phyloP scores from a whole-genome alignment of 53 echinoderm and acorn worm genomes.

The Echinarachnius parma region DNA sequence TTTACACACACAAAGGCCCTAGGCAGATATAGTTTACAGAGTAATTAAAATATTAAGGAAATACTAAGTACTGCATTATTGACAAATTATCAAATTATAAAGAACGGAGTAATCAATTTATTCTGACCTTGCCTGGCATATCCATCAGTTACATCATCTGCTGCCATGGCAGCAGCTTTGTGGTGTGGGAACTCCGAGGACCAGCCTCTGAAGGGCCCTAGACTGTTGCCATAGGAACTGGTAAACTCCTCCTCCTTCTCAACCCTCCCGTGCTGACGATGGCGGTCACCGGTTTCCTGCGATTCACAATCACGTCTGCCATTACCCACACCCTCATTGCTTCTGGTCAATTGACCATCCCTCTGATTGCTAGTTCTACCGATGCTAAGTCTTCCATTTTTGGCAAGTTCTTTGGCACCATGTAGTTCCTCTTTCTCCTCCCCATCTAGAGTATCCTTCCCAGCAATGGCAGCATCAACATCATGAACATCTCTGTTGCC shows the following conservation, averaged over 20 bases:
- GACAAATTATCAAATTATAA: too few species aligned
- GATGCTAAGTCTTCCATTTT: too few species aligned
- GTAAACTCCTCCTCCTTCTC: slow-evolving; percentile 44
- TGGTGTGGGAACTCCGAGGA: slow-evolving; percentile 76
- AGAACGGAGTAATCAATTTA: neutral
- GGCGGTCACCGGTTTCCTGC: neutral
- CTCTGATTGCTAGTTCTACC: neutral
- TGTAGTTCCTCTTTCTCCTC: neutral
- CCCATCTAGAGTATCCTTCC: neutral
- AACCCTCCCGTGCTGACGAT: neutral
- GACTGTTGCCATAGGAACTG: slow-evolving; percentile 75
- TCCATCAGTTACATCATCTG: slow-evolving; percentile 21
- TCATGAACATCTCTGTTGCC: too few species aligned
- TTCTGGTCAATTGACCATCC: too few species aligned
- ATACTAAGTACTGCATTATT: too few species aligned
- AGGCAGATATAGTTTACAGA: too few species aligned
- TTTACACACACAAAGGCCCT: too few species aligned
- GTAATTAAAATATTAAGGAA: too few species aligned
- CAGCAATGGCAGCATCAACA: neutral
- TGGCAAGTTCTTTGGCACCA: too few species aligned
- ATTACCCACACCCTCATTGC: neutral
- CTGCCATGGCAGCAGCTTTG: neutral
- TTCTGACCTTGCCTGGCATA: slow-evolving; percentile 13
- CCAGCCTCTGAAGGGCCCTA: slow-evolving; percentile 75
- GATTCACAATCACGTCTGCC: neutral